phyloP scores from a whole-genome alignment of 2,888 invertebrate species.

The Fragum fragum region DNA sequence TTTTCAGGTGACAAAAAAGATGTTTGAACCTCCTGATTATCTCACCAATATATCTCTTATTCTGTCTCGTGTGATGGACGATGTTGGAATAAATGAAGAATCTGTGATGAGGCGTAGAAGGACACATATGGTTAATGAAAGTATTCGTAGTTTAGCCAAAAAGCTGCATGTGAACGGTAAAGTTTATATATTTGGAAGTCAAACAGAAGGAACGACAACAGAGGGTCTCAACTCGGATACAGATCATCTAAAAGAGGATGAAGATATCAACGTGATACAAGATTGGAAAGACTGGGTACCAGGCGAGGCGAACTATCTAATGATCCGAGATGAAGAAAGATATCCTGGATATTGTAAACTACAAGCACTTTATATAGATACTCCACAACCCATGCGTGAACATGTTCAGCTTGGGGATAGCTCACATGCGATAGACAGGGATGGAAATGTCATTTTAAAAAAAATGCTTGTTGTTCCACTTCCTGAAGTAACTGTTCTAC shows the following conservation, averaged over 20 bases:
- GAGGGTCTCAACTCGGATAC: not conserved
- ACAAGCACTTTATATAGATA: not conserved
- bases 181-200: too few species aligned
- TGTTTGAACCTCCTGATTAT: too few species aligned
- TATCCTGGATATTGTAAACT: too few species aligned
- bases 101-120: not conserved
- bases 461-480: too few species aligned
- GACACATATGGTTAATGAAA: not conserved
- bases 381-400: not conserved
- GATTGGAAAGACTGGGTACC: not conserved
- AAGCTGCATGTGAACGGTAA: not conserved
- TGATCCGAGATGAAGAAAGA: conserved; percentile 1
- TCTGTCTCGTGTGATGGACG: too few species aligned
- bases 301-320: not conserved
- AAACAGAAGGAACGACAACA: conserved; percentile 1
- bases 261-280: not conserved
- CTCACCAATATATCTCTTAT: too few species aligned
- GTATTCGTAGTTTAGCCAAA: not conserved
- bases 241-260: not conserved
- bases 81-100: conserved; percentile 4
- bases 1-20: too few species aligned
- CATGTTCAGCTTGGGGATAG: not conserved
- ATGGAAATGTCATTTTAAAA: not conserved
- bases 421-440: not conserved
- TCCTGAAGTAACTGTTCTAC: too few species aligned